Percentiles rank a stretch among this genome's conserved stretches.
These are phyloP conservation scores for Phacellophora camtschatica DNA, from an alignment of 30 jellyfish, hydroid and myxozoan genomes.

Conservation along the genomic window DNA sequence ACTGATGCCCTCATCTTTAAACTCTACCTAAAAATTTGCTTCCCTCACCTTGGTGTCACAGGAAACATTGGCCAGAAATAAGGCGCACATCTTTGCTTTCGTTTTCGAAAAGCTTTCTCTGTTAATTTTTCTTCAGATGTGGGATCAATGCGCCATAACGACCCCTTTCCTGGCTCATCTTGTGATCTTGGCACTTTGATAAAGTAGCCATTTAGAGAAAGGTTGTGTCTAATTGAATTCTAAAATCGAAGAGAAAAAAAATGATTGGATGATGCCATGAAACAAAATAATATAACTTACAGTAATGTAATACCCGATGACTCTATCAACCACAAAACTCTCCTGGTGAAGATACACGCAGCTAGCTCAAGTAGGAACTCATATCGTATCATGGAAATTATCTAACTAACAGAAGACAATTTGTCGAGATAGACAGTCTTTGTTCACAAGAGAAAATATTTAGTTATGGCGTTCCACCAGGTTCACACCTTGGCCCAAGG, in stretches of 20 bases:
- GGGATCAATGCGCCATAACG: slow-evolving; percentile 98
- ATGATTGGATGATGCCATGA: neutral
- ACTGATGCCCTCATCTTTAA: too few species aligned
- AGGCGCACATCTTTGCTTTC: slow-evolving; percentile 96
- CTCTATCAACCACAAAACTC: too few species aligned
- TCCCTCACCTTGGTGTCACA: slow-evolving; percentile 92
- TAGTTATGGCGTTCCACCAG: too few species aligned
- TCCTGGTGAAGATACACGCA: too few species aligned
- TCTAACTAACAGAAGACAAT: too few species aligned
- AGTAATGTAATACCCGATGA: too few species aligned
- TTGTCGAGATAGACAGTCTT: too few species aligned
- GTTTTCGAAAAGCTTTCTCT: slow-evolving; percentile 94
- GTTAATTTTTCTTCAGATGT: slow-evolving; percentile 89
- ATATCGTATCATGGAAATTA: too few species aligned
- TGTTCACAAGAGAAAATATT: too few species aligned
- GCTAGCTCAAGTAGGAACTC: too few species aligned
- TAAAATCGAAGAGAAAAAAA: neutral
- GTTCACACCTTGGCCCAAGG: too few species aligned
- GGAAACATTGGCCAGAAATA: slow-evolving; percentile 96
- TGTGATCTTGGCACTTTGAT: slow-evolving; percentile 98
- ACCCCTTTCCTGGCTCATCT: slow-evolving; percentile 99
- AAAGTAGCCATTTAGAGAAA: slow-evolving; percentile 94
- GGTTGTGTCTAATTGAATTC: slow-evolving; percentile 99
- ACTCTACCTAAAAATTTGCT: too few species aligned
- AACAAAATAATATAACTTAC: neutral